Evolutionary conservation across 37 sponge, comb jelly and placozoan species (phyloP).

Genomic region (Diacarnus erythraeanus): DNA sequence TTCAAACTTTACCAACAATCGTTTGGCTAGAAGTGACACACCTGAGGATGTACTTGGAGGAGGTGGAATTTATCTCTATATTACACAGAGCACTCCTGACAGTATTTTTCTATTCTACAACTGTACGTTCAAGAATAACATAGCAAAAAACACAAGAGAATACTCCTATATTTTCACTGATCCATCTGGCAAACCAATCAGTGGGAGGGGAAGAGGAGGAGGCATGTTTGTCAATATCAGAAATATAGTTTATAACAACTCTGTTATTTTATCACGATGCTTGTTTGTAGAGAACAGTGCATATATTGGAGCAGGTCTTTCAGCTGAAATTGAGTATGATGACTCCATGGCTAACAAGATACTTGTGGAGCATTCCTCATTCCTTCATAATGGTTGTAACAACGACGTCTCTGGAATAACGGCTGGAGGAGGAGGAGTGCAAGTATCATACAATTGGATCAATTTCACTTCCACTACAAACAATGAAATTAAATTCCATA

Average conservation of each 20-base stretch:
- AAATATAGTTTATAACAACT: neutral
- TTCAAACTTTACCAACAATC: too few relatives aligned
- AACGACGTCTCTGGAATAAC: too few relatives aligned
- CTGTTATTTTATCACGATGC: neutral
- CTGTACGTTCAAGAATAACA: neutral
- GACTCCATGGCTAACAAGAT: neutral
- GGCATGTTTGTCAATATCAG: neutral
- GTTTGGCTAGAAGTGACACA: too few relatives aligned
- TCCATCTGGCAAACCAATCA: neutral
- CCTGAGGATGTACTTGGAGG: neutral
- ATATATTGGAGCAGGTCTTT: neutral
- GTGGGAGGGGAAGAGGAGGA: slow-evolving; percentile 12
- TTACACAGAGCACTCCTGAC: too few relatives aligned
- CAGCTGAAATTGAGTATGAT: neutral
- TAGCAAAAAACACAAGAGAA: neutral
- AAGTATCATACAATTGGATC: neutral
- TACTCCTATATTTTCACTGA: neutral
- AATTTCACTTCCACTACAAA: neutral
- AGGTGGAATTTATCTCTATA: neutral
- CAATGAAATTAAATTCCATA: neutral
- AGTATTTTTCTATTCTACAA: too few relatives aligned
- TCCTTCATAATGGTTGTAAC: neutral
- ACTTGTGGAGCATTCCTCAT: neutral
- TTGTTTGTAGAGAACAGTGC: neutral
- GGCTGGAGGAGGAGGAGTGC: neutral